Percentiles rank a stretch among this genome's conserved stretches.
Conservation (phyloP, 2,797 vertebrate genomes). For the Nasua narica region DNA sequence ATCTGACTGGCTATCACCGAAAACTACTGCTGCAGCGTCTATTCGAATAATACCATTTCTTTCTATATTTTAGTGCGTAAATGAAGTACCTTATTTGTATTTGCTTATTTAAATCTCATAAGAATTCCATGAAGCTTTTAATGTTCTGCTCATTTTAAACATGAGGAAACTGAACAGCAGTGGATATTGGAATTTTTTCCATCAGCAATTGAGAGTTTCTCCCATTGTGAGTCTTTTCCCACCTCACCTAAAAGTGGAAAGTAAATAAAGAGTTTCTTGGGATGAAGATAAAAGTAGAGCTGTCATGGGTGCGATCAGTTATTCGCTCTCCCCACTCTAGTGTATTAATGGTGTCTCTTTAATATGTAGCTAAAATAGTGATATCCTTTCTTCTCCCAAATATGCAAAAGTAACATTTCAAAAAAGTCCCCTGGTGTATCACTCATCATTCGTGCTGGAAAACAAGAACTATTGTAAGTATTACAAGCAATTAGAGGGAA, state of each 20-base stretch:
- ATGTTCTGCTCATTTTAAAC: not conserved
- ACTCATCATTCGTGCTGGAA: not conserved
- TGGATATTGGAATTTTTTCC: not conserved
- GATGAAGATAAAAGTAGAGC: not conserved
- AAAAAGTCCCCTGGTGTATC: not conserved
- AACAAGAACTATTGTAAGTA: not conserved
- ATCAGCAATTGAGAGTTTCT: not conserved
- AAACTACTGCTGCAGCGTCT: not conserved
- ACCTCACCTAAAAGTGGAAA: not conserved
- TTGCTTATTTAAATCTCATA: not conserved
- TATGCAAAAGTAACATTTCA: not conserved
- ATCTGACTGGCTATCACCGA: not conserved
- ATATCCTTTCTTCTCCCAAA: not conserved
- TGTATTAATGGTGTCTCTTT: not conserved
- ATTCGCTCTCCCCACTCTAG: not conserved
- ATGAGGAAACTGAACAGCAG: not conserved
- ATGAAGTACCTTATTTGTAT: not conserved
- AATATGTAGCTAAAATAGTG: not conserved
- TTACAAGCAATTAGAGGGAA: not conserved
- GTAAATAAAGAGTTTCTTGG: not conserved
- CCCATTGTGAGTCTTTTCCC: not conserved
- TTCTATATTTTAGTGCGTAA: not conserved
- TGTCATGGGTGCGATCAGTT: not conserved
- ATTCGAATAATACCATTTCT: not conserved
- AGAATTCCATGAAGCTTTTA: not conserved